Percentiles rank a stretch among this genome's conserved stretches.
Evolutionary conservation across 2,113 vertebrate species (phyloP).

Genomic region (Aphyosemion australe): DNA sequence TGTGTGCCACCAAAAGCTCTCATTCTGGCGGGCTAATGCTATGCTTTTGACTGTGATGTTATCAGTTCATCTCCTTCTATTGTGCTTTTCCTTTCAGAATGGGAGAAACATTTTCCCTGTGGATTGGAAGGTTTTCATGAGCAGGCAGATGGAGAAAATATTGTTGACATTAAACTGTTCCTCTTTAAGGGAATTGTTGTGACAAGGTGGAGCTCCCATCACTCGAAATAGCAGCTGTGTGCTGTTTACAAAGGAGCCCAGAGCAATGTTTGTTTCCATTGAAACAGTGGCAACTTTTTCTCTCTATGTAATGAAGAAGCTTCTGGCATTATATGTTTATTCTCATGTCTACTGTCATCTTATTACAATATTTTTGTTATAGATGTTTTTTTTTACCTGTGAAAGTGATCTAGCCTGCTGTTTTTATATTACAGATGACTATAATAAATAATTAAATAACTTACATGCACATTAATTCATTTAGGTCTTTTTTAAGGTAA

Average conservation of each 20-base stretch:
- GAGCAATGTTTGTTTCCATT: constrained; percentile 79
- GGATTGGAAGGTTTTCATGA: constrained; percentile 75
- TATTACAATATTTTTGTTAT: constrained; percentile 50
- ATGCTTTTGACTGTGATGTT: constrained; percentile 67
- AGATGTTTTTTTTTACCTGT: background rate
- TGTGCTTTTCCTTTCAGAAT: constrained; percentile 58
- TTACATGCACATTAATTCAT: background rate
- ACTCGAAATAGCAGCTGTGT: constrained; percentile 81
- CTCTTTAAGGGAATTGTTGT: constrained; percentile 83
- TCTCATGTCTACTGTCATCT: constrained; percentile 68
- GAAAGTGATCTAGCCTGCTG: constrained; percentile 8
- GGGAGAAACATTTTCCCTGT: constrained; percentile 69
- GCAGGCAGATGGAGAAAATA: constrained; percentile 81
- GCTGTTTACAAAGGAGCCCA: constrained; percentile 80
- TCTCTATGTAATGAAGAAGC: constrained; percentile 74
- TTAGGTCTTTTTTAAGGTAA: too few species aligned
- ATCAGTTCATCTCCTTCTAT: constrained; percentile 63
- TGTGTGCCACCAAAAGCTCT: constrained; percentile 59
- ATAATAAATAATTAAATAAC: background rate
- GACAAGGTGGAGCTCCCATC: constrained; percentile 83
- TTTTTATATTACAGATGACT: background rate
- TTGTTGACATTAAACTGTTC: constrained; percentile 85
- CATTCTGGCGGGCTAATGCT: constrained; percentile 55
- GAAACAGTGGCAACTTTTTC: constrained; percentile 71
- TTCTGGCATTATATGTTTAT: constrained; percentile 68